Conservation (phyloP, 2,797 vertebrate species). For the Brotula barbata region DNA sequence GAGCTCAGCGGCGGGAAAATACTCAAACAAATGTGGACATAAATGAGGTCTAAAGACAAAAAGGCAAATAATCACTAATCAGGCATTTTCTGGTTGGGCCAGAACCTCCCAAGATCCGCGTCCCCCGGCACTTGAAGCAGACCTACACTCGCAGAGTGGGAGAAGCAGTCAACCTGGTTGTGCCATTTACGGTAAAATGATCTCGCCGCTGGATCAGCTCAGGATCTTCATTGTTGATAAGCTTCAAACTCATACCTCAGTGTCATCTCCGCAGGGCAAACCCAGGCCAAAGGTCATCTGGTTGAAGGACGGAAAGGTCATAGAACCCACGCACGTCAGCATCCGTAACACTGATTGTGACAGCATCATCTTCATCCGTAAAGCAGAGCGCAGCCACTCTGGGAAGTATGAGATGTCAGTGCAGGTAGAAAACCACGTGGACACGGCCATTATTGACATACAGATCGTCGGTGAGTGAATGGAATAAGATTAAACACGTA, state of each 20-base stretch:
- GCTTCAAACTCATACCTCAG: background rate
- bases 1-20: slow-evolving; percentile 54
- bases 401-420: slow-evolving; percentile 93
- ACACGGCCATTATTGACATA: slow-evolving; percentile 89
- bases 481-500: too few species aligned
- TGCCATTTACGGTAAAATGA: slow-evolving; percentile 90
- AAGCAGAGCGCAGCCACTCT: slow-evolving; percentile 92
- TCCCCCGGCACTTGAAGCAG: slow-evolving; percentile 95
- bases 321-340: slow-evolving; percentile 88
- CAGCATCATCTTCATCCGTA: slow-evolving; percentile 97
- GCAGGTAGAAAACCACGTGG: slow-evolving; percentile 90
- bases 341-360: slow-evolving; percentile 96
- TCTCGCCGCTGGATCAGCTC: background rate
- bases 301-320: slow-evolving; percentile 86
- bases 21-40: background rate
- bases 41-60: background rate
- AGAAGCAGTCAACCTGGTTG: slow-evolving; percentile 94
- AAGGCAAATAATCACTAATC: background rate
- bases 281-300: slow-evolving; percentile 93
- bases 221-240: background rate
- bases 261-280: slow-evolving; percentile 82
- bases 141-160: slow-evolving; percentile 93
- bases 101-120: slow-evolving; percentile 97
- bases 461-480: slow-evolving; percentile 90
- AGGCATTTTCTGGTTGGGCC: slow-evolving; percentile 7